Evolutionary conservation across 1,140 invertebrate genomes (phyloP), one percentile per base, ranked within the genome.

Genomic region (Frieseomelitta varia): DNA sequence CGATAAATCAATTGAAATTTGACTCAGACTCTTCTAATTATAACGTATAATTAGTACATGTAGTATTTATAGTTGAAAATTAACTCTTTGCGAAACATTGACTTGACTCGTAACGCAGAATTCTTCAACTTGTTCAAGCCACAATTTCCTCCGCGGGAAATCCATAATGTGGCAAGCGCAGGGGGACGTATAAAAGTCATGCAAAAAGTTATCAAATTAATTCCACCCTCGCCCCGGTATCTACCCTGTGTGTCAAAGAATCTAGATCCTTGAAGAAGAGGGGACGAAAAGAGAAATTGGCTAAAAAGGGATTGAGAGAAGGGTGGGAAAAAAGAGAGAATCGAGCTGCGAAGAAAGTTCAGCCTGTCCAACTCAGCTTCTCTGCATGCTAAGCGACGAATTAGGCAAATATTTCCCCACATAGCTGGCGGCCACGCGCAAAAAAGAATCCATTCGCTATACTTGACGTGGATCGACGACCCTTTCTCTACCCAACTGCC

Each of bases 381-480:
- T 73, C 39, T 34, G 80, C 80, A 81, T 81, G 72, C 80, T 81
- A 75, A 75, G 71, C 80, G 72, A 27, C 61, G 80, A 81, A 81
- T 81, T 81, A 81, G 80, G 80, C 58, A 81, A 75, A 81, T 75
- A 74, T 67, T 55, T 34, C 72, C 55, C 67, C 39, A 63, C 61
- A 39, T 65, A 15, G 76, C n/a, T 53, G 3, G 76, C 61, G 76
- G 76, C n/a, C 76, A 51, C 39, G n/a, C 27, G 79, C 63, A 81
- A 81, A 74, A 81, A 81, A 63, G 39, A n/a, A 81, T 81, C 69
- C 69, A 81, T 65, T 81, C 55, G 77, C 77, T 10, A 51, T 72
- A 72, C 47, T 72, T n/a, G 69, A 71, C 68, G 39, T 47, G 12
- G 21, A 69, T 69, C 34, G 34, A 68, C 67, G 67, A 24, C 34